phyloP scores from a whole-genome alignment of 2,113 vertebrate genomes.

The Phylloscopus whistleri region DNA sequence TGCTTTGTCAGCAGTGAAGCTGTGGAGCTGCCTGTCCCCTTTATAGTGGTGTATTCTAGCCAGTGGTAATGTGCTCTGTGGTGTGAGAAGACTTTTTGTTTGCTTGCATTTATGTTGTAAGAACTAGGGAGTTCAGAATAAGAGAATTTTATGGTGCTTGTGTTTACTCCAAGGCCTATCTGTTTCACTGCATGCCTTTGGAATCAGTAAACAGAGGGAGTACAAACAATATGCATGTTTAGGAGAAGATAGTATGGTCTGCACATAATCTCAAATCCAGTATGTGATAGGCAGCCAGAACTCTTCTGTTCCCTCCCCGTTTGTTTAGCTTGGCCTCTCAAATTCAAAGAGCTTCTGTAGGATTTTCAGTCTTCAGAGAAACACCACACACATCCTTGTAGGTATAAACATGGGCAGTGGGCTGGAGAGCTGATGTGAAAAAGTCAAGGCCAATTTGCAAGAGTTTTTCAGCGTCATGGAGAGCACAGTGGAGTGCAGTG shows the following conservation, averaged over 20 bases:
- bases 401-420: background rate
- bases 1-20: background rate
- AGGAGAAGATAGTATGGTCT: background rate
- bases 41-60: background rate
- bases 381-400: background rate
- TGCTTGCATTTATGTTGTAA: background rate
- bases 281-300: background rate
- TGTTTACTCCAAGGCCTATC: background rate
- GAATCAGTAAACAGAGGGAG: background rate
- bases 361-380: background rate
- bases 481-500: background rate
- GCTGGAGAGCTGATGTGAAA: background rate
- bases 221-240: background rate
- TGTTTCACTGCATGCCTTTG: background rate
- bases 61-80: background rate
- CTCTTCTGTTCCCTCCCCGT: background rate
- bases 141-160: background rate
- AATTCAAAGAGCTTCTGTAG: conserved; percentile 5
- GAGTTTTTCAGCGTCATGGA: background rate
- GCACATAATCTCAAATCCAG: background rate
- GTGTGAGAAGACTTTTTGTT: background rate
- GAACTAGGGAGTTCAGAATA: background rate
- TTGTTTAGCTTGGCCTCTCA: background rate
- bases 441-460: background rate
- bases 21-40: background rate